phyloP scores from a whole-genome alignment of 2,888 invertebrate genomes.

The Adelphocoris suturalis region DNA sequence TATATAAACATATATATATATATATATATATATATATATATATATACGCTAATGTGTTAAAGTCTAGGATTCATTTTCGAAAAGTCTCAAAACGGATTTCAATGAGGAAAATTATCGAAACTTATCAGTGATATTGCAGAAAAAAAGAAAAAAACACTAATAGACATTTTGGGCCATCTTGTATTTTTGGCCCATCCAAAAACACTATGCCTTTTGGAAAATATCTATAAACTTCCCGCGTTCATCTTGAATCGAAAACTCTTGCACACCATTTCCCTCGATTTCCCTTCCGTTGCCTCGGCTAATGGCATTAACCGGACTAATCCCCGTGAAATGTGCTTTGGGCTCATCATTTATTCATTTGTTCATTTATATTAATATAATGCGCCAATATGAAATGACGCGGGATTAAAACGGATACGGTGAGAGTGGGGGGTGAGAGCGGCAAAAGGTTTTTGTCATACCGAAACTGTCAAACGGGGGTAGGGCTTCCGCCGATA shows the following conservation, averaged over 20 bases:
- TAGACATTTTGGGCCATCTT: too few relatives aligned
- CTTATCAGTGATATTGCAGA: too few relatives aligned
- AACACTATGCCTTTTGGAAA: too few relatives aligned
- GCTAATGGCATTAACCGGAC: constrained; percentile 19
- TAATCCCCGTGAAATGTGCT: constrained; percentile 39
- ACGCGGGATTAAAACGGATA: constrained; percentile 25
- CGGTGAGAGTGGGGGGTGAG: not conserved
- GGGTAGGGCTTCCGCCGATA: not conserved
- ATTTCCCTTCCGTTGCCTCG: not conserved
- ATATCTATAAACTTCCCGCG: not conserved
- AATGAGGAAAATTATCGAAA: too few relatives aligned
- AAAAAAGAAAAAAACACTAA: too few relatives aligned
- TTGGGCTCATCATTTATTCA: constrained; percentile 25
- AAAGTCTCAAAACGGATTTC: too few relatives aligned
- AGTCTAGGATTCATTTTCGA: too few relatives aligned
- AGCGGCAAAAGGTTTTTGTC: constrained; percentile 16
- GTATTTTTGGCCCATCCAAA: too few relatives aligned
- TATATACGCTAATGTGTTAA: too few relatives aligned
- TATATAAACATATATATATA: too few relatives aligned
- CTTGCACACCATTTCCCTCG: not conserved
- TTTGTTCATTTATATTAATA: constrained; percentile 39
- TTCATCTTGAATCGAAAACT: not conserved
- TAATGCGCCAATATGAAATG: constrained; percentile 38
- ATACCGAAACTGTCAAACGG: constrained; percentile 13
- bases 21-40: too few relatives aligned